Evolutionary conservation across 2,113 vertebrate species (phyloP).

Genomic region (Ceuthmochares aereus): DNA sequence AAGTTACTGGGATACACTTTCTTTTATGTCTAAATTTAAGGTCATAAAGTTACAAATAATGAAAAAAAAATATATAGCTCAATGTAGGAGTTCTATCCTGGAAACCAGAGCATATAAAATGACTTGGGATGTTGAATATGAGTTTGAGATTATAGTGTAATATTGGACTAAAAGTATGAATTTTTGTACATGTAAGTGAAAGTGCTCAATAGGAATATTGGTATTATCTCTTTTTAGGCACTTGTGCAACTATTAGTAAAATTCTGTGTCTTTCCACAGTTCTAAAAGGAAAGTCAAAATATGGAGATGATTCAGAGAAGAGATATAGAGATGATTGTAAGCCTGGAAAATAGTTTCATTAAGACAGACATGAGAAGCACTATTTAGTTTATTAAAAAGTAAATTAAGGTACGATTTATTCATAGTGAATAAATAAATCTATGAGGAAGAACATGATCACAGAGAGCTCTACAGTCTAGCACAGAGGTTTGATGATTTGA

Average conservation of each 20-base stretch:
- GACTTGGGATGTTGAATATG: neutral
- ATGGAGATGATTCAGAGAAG: neutral
- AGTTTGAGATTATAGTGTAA: neutral
- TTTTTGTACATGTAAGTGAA: neutral
- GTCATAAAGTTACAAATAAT: neutral
- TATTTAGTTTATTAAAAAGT: neutral
- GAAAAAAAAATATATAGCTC: neutral
- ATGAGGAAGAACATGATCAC: neutral
- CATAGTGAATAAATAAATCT: neutral
- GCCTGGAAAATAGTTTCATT: neutral
- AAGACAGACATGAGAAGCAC: neutral
- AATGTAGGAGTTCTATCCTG: neutral
- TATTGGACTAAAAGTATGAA: neutral
- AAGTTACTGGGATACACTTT: neutral
- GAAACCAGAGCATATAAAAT: neutral
- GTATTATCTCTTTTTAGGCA: neutral
- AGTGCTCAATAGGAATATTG: neutral
- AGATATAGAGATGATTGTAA: neutral
- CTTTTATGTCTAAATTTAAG: neutral
- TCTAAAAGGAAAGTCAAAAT: neutral
- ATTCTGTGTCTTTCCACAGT: neutral
- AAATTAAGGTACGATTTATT: neutral
- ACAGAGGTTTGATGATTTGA: neutral
- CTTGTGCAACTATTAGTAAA: neutral
- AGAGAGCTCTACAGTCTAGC: neutral